Percentiles rank a stretch among this genome's conserved stretches.
phyloP scores from a whole-genome alignment of 2,113 vertebrate species.

The Hippolais icterina region DNA sequence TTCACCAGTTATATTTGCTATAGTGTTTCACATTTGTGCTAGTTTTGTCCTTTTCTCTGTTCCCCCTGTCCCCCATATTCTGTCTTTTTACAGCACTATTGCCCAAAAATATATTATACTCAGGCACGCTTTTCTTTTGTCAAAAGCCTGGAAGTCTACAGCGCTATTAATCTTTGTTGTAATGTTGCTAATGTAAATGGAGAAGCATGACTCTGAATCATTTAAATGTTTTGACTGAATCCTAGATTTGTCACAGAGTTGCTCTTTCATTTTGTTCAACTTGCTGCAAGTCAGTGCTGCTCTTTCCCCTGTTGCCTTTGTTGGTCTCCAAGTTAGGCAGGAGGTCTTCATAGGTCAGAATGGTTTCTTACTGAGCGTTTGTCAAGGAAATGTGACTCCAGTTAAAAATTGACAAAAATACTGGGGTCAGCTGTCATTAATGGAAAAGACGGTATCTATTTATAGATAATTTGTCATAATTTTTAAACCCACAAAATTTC shows the following conservation, averaged over 20 bases:
- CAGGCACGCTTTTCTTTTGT: neutral
- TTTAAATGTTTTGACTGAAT: conserved; percentile 31
- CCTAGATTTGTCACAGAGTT: neutral
- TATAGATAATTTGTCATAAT: neutral
- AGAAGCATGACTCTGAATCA: neutral
- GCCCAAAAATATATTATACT: neutral
- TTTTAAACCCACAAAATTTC: neutral
- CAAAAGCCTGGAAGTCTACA: neutral
- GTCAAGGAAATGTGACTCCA: neutral
- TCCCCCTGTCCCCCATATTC: fast-evolving
- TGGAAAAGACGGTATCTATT: neutral
- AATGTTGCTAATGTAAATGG: neutral
- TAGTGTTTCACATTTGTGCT: neutral
- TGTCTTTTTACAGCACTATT: neutral
- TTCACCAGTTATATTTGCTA: neutral
- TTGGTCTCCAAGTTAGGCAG: neutral
- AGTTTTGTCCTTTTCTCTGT: neutral
- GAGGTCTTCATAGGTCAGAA: neutral
- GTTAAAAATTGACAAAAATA: neutral
- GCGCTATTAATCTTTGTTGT: neutral
- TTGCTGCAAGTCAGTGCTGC: neutral
- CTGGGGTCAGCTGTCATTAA: neutral
- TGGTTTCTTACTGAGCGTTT: neutral
- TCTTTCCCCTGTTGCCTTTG: neutral
- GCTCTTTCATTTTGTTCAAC: neutral